Base-by-base conservation (phyloP, 2,797 vertebrate species). In the Sphaeramia orbicularis region DNA sequence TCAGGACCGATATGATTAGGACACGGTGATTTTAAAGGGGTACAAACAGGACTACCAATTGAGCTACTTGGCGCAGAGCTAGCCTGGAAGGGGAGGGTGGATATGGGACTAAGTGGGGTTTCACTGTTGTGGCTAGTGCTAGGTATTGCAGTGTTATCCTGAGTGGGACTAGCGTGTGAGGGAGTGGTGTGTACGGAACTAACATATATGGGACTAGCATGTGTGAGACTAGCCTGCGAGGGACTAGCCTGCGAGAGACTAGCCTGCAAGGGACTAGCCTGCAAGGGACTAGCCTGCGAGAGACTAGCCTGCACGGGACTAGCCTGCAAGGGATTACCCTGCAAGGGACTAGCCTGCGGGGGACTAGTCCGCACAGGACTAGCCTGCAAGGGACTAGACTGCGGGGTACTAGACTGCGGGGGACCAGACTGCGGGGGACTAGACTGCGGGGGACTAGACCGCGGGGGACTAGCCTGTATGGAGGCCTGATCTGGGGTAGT, bases 111-210 rank as follows among this genome's bases (percentile, higher is more conserved):
- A 38, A 32, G 6, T 3, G 30, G 38, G 0, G 0, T 50, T 48
- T 74, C 38, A 48, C 35, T 53, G n/a, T 24, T 30, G 49, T 27
- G 38, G 58, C 41, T 41, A 14, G 21, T 44, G 42, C 67, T 57
- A 57, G 51, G 75, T 62, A 61, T 65, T 2, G 36, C 62, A 53
- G 49, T 47, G 64, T 71, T 42, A 60, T 73, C 83, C 66, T 84
- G 83, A 87, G 63, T 55, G 41, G 72, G 69, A 62, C 63, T 35
- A 42, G 35, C 49, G 43, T 49, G 38, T 51, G 35, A 54, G 2
- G 8, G 48, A 64, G 49, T 19, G 4, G 35, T 19, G n/a, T n/a
- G 15, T 62, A 36, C 4, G 2, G 8, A 61, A 61, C 50, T 49
- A 61, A 24, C 14, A 48, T 65, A 21, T 40, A 57, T 21, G 24